phyloP scores from a whole-genome alignment of 2,888 invertebrate genomes.

The Mongoloraphidia duomilia region DNA sequence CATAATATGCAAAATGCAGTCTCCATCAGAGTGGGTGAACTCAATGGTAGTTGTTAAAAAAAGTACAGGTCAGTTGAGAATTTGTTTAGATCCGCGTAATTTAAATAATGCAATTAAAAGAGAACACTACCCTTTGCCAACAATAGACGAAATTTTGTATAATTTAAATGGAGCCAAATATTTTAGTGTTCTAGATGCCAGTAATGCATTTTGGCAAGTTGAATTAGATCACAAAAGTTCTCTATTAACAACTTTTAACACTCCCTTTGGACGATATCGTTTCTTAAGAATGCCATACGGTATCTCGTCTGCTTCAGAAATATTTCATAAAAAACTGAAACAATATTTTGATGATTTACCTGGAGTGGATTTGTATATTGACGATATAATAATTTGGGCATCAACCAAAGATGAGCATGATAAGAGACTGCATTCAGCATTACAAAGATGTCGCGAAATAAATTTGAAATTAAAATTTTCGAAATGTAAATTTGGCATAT shows the following conservation, averaged over 20 bases:
- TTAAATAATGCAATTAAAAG: conserved; percentile 15
- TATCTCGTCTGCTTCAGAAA: conserved; percentile 15
- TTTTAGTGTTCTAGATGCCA: conserved; percentile 16
- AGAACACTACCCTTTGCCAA: conserved; percentile 16
- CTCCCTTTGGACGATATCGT: conserved; percentile 18
- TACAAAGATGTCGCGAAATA: neutral
- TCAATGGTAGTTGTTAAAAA: conserved; percentile 5
- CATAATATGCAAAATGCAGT: neutral
- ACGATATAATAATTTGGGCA: no score
- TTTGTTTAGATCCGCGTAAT: conserved; percentile 18
- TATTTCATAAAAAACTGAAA: conserved; percentile 14
- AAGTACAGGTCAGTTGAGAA: conserved; percentile 9
- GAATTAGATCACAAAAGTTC: conserved; percentile 15
- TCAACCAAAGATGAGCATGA: conserved; percentile 10
- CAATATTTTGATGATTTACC: conserved; percentile 13
- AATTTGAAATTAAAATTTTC: neutral
- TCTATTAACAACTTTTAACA: conserved; percentile 16
- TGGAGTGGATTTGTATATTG: conserved; percentile 10
- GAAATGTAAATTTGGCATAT: no score
- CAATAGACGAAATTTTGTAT: conserved; percentile 16
- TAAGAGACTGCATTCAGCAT: conserved; percentile 12
- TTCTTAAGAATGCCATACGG: conserved; percentile 17
- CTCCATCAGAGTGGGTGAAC: neutral
- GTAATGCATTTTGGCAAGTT: conserved; percentile 17
- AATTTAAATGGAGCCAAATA: conserved; percentile 14